These are phyloP conservation scores for Caenorhabditis inopinata DNA, from an alignment of 1,140 invertebrate genomes.

Conservation along the genomic window DNA sequence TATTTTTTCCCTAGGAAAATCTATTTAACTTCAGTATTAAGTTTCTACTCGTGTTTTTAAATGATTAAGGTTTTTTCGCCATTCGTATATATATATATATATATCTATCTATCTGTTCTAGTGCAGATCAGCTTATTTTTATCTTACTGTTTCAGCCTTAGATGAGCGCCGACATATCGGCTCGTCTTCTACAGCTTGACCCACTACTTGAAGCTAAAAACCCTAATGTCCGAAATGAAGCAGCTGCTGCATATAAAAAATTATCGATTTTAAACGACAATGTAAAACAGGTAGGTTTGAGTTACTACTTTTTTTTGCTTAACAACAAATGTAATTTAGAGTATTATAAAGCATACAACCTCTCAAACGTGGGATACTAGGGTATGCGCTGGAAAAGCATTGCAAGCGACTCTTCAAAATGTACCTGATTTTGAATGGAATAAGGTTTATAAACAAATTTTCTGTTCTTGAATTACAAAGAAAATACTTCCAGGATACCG, in stretches of 20 bases:
- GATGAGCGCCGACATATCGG: constrained; percentile 3
- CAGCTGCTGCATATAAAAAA: constrained; percentile 17
- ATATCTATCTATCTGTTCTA: no score
- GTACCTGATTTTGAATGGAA: neutral
- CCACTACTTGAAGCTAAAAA: constrained; percentile 37
- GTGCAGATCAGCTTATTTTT: no score
- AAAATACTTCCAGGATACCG: neutral
- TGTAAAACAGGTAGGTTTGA: neutral
- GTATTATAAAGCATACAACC: neutral
- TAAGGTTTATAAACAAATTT: neutral
- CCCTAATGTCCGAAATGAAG: constrained; percentile 24
- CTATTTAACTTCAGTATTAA: no score
- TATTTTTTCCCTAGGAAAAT: no score
- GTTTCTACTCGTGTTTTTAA: no score
- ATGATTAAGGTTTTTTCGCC: no score
- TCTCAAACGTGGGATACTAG: constrained; percentile 36
- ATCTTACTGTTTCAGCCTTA: neutral
- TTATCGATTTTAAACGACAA: constrained; percentile 25
- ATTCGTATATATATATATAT: no score
- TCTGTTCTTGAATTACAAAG: neutral
- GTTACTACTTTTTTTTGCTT: no score
- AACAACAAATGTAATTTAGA: neutral
- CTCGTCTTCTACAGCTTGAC: constrained; percentile 31
- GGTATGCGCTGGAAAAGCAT: constrained; percentile 21
- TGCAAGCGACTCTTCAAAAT: neutral